Evolutionary conservation across 2,113 vertebrate genomes (phyloP).

Genomic region (Saiga tatarica): DNA sequence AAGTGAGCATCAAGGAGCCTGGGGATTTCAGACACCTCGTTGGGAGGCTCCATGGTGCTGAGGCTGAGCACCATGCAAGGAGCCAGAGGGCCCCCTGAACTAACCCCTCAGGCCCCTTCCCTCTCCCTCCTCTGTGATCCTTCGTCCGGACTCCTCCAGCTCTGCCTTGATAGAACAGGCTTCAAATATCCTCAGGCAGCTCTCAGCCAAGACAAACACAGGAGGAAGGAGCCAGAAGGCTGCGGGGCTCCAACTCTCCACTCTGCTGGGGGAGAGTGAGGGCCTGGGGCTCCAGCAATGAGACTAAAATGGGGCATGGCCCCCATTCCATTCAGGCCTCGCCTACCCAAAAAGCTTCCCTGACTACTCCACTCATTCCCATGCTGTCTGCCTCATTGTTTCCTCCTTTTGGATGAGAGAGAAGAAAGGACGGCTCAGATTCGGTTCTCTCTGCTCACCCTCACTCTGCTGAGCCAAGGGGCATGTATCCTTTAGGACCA

Average conservation of each 20-base stretch:
- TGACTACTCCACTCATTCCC: neutral
- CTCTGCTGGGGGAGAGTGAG: neutral
- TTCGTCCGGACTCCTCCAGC: neutral
- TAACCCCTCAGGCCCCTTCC: neutral
- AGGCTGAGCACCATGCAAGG: neutral
- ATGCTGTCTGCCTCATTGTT: neutral
- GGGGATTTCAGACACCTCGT: neutral
- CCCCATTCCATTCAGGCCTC: neutral
- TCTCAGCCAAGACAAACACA: constrained; percentile 65
- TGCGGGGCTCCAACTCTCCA: neutral
- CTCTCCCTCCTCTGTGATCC: constrained; percentile 23
- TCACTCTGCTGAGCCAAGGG: neutral
- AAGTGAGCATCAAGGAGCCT: neutral
- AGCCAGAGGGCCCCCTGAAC: neutral
- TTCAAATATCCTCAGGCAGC: neutral
- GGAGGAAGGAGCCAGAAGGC: neutral
- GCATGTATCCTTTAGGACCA: neutral
- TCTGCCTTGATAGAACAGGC: neutral
- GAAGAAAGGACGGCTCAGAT: neutral
- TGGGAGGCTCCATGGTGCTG: neutral
- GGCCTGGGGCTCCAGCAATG: neutral
- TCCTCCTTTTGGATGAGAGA: neutral
- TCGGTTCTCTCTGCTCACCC: neutral
- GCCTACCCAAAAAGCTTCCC: neutral
- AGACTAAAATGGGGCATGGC: rapidly evolving